Conservation (phyloP, 1,140 invertebrate species). For the Tigriopus japonicus region DNA sequence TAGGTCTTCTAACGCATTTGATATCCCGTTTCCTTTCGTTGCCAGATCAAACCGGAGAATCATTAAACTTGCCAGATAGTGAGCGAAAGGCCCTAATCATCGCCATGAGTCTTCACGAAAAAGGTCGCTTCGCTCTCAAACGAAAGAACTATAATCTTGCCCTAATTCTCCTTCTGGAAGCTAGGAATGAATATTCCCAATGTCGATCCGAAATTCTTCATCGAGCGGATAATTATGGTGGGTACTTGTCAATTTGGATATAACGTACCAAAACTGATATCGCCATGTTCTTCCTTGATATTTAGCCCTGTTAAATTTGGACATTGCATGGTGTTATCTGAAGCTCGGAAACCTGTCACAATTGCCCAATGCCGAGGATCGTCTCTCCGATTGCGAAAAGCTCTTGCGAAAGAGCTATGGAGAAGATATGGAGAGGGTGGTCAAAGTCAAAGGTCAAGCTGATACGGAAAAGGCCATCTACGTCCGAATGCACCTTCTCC, state of each 20-base stretch:
- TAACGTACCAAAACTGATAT: too few species aligned
- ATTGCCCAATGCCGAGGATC: constrained; percentile 44
- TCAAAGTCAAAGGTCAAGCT: constrained; percentile 43
- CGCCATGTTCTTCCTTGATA: too few species aligned
- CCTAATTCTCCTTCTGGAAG: constrained; percentile 48
- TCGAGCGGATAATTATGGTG: constrained; percentile 54
- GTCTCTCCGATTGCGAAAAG: constrained; percentile 41
- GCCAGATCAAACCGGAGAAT: constrained; percentile 52
- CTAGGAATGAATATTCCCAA: constrained; percentile 48
- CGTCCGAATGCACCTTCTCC: constrained; percentile 50
- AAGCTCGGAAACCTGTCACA: constrained; percentile 45
- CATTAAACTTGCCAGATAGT: constrained; percentile 39
- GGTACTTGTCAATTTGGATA: too few species aligned
- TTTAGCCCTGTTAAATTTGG: constrained; percentile 42
- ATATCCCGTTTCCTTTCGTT: too few species aligned
- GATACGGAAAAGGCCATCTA: constrained; percentile 48
- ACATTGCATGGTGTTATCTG: constrained; percentile 67
- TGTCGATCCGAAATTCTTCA: constrained; percentile 45
- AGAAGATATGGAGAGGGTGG: constrained; percentile 41
- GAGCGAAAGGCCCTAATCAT: constrained; percentile 45
- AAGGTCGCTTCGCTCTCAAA: constrained; percentile 43
- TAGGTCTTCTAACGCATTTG: too few species aligned
- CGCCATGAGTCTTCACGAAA: constrained; percentile 54
- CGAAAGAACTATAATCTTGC: constrained; percentile 42
- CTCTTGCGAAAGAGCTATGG: constrained; percentile 48